Percentiles rank a stretch among this genome's conserved stretches.
Conservation (phyloP, 2,113 vertebrate genomes). For the Neodon shergylaensis region DNA sequence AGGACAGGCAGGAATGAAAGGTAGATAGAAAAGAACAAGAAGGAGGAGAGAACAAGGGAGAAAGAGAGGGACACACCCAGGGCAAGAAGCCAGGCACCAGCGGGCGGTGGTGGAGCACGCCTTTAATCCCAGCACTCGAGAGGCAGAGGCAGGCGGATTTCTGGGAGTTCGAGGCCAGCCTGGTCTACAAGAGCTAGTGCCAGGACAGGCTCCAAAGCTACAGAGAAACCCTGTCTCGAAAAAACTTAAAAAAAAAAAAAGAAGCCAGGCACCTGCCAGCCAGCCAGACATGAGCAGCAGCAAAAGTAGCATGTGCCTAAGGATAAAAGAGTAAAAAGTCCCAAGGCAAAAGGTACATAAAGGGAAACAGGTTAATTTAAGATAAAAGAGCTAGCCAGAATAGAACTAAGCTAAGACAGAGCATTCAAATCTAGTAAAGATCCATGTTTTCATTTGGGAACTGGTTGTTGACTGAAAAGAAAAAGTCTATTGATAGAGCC, state of each 20-base stretch:
- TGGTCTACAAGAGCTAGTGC: no score
- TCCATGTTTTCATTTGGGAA: neutral
- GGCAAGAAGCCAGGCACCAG: neutral
- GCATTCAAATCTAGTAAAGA: neutral
- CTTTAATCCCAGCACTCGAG: no score
- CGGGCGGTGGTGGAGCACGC: no score
- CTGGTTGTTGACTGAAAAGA: no score
- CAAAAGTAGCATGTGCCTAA: neutral
- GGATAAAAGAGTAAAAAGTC: neutral
- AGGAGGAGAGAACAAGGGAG: neutral
- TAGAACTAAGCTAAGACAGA: neutral
- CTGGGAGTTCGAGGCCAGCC: no score
- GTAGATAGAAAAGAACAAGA: neutral
- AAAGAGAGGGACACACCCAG: neutral
- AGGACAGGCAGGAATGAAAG: neutral
- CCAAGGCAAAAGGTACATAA: neutral
- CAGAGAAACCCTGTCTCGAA: no score
- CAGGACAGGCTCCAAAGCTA: no score
- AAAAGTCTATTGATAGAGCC: neutral
- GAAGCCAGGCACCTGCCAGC: neutral
- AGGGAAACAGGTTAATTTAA: neutral
- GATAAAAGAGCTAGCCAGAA: neutral
- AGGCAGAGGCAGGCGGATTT: no score
- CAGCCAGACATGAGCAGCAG: neutral
- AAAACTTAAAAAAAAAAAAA: no score